Evolutionary conservation across 2,888 invertebrate genomes (phyloP).

Genomic region (Hoplodrina ambigua): DNA sequence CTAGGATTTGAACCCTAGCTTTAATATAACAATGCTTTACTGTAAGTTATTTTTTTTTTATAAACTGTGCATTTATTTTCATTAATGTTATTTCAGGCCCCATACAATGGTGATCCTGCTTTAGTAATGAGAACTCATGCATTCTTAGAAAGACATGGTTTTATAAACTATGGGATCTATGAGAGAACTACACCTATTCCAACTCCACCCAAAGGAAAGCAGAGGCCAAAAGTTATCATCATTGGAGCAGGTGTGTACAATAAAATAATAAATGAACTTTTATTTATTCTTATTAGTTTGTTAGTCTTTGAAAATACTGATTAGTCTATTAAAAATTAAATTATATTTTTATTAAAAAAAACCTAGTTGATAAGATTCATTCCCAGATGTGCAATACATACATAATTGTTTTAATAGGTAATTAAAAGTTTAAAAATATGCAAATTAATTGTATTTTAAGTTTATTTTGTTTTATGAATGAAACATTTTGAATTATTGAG

Average conservation of each 20-base stretch:
- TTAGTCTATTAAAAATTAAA: too few relatives aligned
- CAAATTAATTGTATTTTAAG: too few relatives aligned
- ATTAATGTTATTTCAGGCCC: constrained; percentile 88
- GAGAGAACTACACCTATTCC: constrained; percentile 95
- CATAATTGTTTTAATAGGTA: too few relatives aligned
- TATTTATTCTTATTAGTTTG: background rate
- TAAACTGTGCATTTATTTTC: background rate
- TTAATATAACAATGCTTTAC: background rate
- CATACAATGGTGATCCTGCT: constrained; percentile 97
- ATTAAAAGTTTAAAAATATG: too few relatives aligned
- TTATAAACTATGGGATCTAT: constrained; percentile 99
- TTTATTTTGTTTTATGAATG: too few relatives aligned
- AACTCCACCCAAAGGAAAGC: constrained; percentile 89
- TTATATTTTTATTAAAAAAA: too few relatives aligned
- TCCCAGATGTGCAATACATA: too few relatives aligned
- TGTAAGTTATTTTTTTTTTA: background rate
- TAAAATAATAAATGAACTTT: background rate
- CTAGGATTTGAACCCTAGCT: too few relatives aligned
- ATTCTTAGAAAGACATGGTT: constrained; percentile 98
- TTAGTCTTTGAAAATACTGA: background rate
- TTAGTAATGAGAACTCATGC: constrained; percentile 96
- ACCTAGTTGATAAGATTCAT: too few relatives aligned
- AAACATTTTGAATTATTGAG: too few relatives aligned
- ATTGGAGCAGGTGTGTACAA: constrained; percentile 91
- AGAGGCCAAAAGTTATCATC: constrained; percentile 92